A percentile compares a stretch with the other conserved stretches of the same genome.
These are phyloP conservation scores for Pollenia griseotomentosa DNA, from an alignment of 2,888 invertebrate species.

Conservation along the genomic window DNA sequence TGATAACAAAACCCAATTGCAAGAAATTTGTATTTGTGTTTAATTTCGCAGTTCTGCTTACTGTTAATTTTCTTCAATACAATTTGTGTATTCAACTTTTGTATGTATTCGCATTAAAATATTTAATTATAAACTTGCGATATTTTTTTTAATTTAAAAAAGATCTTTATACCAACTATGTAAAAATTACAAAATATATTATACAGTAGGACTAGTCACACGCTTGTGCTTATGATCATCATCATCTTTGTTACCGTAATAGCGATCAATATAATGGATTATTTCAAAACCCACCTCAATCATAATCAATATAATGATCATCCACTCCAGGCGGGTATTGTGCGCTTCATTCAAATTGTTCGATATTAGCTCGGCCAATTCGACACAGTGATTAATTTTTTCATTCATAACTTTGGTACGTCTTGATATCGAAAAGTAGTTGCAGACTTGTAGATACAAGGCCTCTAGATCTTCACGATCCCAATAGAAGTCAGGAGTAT, in stretches of 20 bases:
- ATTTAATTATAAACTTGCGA: too few species aligned
- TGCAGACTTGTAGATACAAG: slow-evolving; percentile 92
- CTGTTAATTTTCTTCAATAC: too few species aligned
- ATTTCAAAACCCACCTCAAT: slow-evolving; percentile 96
- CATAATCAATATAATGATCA: slow-evolving; percentile 97
- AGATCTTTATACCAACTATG: too few species aligned
- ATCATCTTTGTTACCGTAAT: slow-evolving; percentile 76
- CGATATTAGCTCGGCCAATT: slow-evolving; percentile 94
- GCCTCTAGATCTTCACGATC: slow-evolving; percentile 95
- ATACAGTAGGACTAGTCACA: slow-evolving; percentile 18
- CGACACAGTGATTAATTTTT: slow-evolving; percentile 96
- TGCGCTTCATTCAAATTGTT: slow-evolving; percentile 96
- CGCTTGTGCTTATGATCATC: slow-evolving; percentile 22
- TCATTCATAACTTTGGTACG: slow-evolving; percentile 98
- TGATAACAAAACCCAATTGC: too few species aligned
- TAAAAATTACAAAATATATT: slow-evolving; percentile 9
- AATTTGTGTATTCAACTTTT: too few species aligned
- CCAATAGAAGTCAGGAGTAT: slow-evolving; percentile 99
- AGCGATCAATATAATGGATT: slow-evolving; percentile 90
- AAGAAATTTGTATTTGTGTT: too few species aligned
- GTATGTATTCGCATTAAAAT: too few species aligned
- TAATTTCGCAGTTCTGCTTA: too few species aligned
- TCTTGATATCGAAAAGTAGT: slow-evolving; percentile 93
- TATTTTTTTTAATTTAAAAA: too few species aligned
- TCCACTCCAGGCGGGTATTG: slow-evolving; percentile 97